Evolutionary conservation across 2,113 vertebrate genomes (phyloP), one percentile per base, ranked within the genome.

Genomic region (Psephotus haematonotus): DNA sequence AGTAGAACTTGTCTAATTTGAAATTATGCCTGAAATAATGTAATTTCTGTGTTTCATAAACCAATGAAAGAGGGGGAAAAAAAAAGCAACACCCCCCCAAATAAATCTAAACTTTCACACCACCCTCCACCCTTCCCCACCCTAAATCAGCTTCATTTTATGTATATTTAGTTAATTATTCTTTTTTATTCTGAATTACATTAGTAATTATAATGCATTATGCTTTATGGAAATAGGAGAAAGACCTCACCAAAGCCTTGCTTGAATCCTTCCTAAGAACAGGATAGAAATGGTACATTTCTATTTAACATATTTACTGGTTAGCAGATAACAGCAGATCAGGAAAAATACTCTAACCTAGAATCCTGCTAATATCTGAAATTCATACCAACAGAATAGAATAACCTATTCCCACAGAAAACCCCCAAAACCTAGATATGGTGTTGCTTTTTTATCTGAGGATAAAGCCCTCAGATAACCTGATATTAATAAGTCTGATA

Each of bases 401-500:
- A 44, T 28, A 82, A 62, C 18, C 25, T 67, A 20, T 49, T 50
- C 43, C 29, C 35, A 39, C 23, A 84, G 47, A 65, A 86, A 88
- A 63, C 35, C 27, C 44, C 29, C 29, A 80, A 67, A 25, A 46
- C 11, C 13, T 90, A 14, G 14, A 60, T 37, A 57, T 24, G 25
- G 7, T 52, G 37, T 75, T 94, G 43, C 24, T 47, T 94, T 93
- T 71, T 69, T 71, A 68, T 87, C 29, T 71, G 55, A 92, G 53
- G 76, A 82, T 92, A 86, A 96, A 92, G 68, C 55, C 71, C 82
- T 91, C 28, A 43, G 64, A 94, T 62, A 96, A 70, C 63, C 72
- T 82, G 84, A 87, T 94, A 81, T 79, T 95, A 96, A 92, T 72
- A 41, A 92, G 44, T 57, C 70, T 94, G 52, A 95, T 80, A 91